Percentiles rank a stretch among this genome's conserved stretches.
phyloP scores from a whole-genome alignment of 2,888 invertebrate genomes.

The Drosophila paucipuncta region DNA sequence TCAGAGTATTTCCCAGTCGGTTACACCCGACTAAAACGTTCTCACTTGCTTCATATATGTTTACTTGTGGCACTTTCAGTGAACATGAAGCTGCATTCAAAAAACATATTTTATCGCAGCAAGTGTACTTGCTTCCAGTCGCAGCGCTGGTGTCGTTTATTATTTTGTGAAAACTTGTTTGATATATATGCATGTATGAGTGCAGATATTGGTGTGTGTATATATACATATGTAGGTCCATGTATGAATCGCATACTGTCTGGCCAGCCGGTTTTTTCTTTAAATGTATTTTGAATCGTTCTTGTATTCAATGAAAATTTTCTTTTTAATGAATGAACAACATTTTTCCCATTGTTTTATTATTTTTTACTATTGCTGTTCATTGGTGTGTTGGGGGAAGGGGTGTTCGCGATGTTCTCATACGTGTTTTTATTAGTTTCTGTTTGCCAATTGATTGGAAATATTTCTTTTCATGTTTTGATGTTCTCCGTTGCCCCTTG shows the following conservation, averaged over 20 bases:
- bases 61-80: conserved; percentile 62
- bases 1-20: conserved; percentile 5
- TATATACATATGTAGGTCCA: neutral
- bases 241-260: conserved; percentile 33
- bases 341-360: conserved; percentile 59
- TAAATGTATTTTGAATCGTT: conserved; percentile 52
- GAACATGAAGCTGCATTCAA: conserved; percentile 71
- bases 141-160: conserved; percentile 29
- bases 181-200: conserved; percentile 6
- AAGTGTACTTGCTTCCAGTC: conserved; percentile 35
- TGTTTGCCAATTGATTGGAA: conserved; percentile 79
- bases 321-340: conserved; percentile 77
- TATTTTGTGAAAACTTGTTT: conserved; percentile 45
- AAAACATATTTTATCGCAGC: conserved; percentile 71
- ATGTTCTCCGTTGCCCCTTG: neutral
- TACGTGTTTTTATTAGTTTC: conserved; percentile 75
- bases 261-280: conserved; percentile 30
- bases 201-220: neutral
- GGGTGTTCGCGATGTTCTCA: conserved; percentile 27
- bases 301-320: conserved; percentile 66
- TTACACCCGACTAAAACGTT: neutral
- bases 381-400: neutral
- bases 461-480: conserved; percentile 78
- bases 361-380: conserved; percentile 36
- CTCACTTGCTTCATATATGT: conserved; percentile 25